Percentiles rank a stretch among this genome's conserved stretches.
Conservation (phyloP, 2,797 vertebrate species). For the Girardinus metallicus region DNA sequence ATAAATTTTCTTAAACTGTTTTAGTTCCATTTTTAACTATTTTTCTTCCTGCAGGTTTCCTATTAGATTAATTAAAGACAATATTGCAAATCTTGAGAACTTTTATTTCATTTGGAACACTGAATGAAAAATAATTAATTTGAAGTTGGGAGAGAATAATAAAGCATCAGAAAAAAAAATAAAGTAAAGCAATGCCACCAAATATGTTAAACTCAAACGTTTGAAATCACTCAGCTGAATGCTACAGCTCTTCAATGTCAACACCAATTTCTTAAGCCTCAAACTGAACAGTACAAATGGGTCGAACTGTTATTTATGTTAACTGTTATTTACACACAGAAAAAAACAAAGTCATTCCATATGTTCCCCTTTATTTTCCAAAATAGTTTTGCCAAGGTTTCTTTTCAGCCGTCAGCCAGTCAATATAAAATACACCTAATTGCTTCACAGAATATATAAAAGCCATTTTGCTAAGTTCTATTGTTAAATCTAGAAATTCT, state of each 20-base stretch:
- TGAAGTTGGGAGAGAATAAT: background rate
- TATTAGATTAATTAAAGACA: constrained; percentile 41
- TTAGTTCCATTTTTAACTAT: constrained; percentile 16
- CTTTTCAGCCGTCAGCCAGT: background rate
- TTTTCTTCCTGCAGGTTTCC: constrained; percentile 12
- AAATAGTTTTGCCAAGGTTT: background rate
- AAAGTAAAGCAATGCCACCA: background rate
- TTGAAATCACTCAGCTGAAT: background rate
- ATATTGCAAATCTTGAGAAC: constrained; percentile 27
- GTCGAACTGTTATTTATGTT: background rate
- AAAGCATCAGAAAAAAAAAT: background rate
- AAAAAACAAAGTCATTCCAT: background rate
- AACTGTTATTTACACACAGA: too few species aligned
- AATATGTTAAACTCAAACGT: background rate
- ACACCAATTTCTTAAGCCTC: background rate
- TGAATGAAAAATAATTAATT: background rate
- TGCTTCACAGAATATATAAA: background rate
- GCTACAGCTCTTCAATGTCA: background rate
- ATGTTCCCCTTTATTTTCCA: background rate
- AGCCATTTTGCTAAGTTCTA: background rate
- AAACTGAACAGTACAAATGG: background rate
- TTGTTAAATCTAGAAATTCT: background rate
- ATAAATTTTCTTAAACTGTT: constrained; percentile 28
- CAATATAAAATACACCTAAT: background rate
- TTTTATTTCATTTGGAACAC: constrained; percentile 14